Conservation (phyloP, 2,888 invertebrate genomes). For the Choreutis nemorana region DNA sequence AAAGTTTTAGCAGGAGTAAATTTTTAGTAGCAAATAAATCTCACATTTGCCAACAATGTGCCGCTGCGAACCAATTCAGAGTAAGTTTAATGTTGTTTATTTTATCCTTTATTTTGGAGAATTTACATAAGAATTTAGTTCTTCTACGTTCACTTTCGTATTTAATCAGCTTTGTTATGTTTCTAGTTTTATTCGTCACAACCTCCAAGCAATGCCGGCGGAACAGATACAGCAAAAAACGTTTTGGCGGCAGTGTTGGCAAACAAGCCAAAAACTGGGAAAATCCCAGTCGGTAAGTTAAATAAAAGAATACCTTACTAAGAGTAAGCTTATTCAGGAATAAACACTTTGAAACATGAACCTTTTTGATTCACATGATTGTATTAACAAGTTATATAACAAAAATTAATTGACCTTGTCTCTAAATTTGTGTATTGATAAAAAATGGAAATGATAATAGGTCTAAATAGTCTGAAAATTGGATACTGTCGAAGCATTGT, state of each 20-base stretch:
- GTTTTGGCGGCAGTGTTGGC: constrained; percentile 57
- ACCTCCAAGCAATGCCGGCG: constrained; percentile 23
- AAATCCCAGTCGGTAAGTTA: constrained; percentile 58
- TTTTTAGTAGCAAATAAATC: constrained; percentile 35
- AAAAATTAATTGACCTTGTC: too few relatives aligned
- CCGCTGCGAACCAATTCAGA: constrained; percentile 37
- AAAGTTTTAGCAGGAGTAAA: constrained; percentile 22
- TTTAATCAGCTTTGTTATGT: constrained; percentile 3
- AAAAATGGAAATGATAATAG: too few relatives aligned
- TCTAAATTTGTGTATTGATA: too few relatives aligned
- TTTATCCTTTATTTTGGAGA: constrained; percentile 4
- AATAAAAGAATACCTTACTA: background rate
- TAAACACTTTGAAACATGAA: too few relatives aligned
- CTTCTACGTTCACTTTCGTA: constrained; percentile 1
- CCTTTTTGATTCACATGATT: too few relatives aligned
- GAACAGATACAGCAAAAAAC: constrained; percentile 50
- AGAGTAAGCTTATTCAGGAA: too few relatives aligned
- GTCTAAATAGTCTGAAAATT: too few relatives aligned
- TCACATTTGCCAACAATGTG: constrained; percentile 40
- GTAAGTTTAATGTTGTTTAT: constrained; percentile 20
- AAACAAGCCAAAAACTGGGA: constrained; percentile 57
- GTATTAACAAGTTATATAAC: too few relatives aligned
- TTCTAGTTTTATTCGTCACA: constrained; percentile 42
- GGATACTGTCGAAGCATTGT: too few relatives aligned
- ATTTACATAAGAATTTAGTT: constrained; percentile 8